Base-by-base conservation (phyloP, 2,888 invertebrate genomes). In the Brachycybe producta region DNA sequence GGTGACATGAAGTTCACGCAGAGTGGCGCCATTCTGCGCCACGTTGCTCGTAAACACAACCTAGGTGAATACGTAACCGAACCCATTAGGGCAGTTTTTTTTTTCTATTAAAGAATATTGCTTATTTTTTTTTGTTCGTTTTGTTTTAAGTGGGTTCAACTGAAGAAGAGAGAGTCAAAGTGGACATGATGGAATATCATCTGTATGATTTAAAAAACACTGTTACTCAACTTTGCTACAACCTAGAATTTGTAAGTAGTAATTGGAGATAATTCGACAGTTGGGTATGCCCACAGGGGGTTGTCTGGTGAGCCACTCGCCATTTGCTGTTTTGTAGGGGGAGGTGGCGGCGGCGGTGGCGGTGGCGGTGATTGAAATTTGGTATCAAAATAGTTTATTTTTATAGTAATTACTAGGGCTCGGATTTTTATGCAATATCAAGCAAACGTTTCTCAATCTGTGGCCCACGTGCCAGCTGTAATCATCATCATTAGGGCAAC, bases 41-140 rank as follows among this genome's bases (percentile, higher is more conserved):
- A 69, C 57, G 61, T 70, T 49, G 68, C 67, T n/a, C 57, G 68
- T 11, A 70, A 70, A 53, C 61, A 69, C 56, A 61, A 66, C 45
- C 57, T 72, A 21, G 60, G 65, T 63, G 2, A 51, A 32, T 51
- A 44, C 26, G 7, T 30, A 17, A 17, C 8, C 15, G 13, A 8
- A 13, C 7, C 8, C n/a, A n/a, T n/a, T n/a, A n/a, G n/a, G n/a
- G n/a, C n/a, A n/a, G n/a, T n/a, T n/a, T n/a, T n/a, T n/a, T n/a
- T n/a, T n/a, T n/a, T n/a, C n/a, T n/a, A 11, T 32, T 32, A 32
- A 11, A 11, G 32, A 32, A 32, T 32, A 32, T 11, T 32, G 11
- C 32, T 32, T 11, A 32, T 32, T 32, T 32, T 11, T n/a, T 11
- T 32, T 32, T n/a, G n/a, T 32, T 38, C 15, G 13, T 45, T n/a